phyloP scores from a whole-genome alignment of 2,888 invertebrate species.

The Patella pellucida region DNA sequence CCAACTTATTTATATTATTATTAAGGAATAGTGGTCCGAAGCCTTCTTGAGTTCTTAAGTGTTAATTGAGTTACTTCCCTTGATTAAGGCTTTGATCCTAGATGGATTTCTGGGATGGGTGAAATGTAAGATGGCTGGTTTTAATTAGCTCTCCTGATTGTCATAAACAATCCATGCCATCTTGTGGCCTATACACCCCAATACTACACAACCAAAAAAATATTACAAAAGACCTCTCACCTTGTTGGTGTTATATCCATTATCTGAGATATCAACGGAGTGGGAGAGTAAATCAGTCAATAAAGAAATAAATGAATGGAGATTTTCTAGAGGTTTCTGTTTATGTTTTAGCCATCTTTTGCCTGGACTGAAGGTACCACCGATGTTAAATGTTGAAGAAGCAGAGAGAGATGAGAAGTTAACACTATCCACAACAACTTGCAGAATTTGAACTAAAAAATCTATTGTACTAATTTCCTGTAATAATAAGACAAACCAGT shows the following conservation, averaged over 20 bases:
- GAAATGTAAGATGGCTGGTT: too few species aligned
- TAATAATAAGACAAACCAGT: constrained; percentile 14
- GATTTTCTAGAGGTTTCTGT: constrained; percentile 56
- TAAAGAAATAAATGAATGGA: constrained; percentile 56
- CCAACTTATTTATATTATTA: too few species aligned
- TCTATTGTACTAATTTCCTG: constrained; percentile 50
- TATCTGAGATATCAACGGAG: background rate
- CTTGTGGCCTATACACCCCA: too few species aligned
- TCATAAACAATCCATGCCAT: too few species aligned
- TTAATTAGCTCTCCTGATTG: too few species aligned
- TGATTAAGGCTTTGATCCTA: too few species aligned
- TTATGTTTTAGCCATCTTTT: constrained; percentile 49
- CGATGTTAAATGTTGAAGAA: constrained; percentile 38
- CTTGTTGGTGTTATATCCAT: background rate
- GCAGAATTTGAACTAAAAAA: constrained; percentile 43
- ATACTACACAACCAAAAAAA: too few species aligned
- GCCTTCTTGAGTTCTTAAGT: too few species aligned
- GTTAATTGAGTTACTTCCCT: too few species aligned
- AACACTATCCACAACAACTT: constrained; percentile 45
- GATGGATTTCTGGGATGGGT: too few species aligned
- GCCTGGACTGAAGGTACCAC: constrained; percentile 47
- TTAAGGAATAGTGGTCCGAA: too few species aligned
- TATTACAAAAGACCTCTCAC: too few species aligned
- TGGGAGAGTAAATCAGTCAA: constrained; percentile 32
- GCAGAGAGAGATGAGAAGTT: constrained; percentile 58